Percentiles rank a stretch among this genome's conserved stretches.
Conservation (phyloP, 23 tunicate genomes). For the Corella eumyota region DNA sequence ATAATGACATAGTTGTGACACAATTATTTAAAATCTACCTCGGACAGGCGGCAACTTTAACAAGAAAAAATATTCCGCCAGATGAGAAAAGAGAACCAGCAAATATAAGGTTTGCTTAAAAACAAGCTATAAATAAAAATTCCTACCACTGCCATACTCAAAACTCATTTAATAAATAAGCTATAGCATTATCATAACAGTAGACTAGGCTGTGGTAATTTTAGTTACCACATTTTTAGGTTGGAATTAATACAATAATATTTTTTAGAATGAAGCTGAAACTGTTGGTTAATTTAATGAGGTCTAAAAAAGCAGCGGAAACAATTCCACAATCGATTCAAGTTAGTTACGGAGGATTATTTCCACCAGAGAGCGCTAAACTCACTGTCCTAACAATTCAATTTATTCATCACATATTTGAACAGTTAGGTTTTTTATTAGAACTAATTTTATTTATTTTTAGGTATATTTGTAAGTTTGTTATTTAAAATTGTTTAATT, state of each 20-base stretch:
- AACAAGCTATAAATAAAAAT: not conserved
- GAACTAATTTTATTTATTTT: not conserved
- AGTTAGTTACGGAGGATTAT: slow-evolving; percentile 69
- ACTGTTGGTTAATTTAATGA: slow-evolving; percentile 25
- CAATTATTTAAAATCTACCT: slow-evolving; percentile 55
- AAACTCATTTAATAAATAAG: not conserved
- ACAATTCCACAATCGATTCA: slow-evolving; percentile 55
- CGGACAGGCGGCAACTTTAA: slow-evolving; percentile 27
- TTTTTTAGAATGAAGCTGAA: slow-evolving; percentile 60
- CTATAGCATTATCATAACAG: not conserved
- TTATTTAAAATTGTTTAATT: not conserved
- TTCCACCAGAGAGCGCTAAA: slow-evolving; percentile 44
- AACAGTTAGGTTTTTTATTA: slow-evolving; percentile 15
- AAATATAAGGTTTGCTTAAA: slow-evolving; percentile 60
- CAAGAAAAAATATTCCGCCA: slow-evolving; percentile 21
- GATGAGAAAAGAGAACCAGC: slow-evolving; percentile 41
- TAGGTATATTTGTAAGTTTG: not conserved
- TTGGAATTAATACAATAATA: not conserved
- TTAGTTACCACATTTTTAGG: not conserved
- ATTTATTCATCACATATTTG: slow-evolving; percentile 49
- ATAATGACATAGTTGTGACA: slow-evolving; percentile 9
- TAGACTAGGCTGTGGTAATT: not conserved
- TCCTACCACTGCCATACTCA: not conserved
- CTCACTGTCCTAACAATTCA: slow-evolving; percentile 40
- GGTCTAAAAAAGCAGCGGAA: slow-evolving; percentile 39